These are phyloP conservation scores for Beroe forskalii DNA, from an alignment of 37 sponge, comb jelly and placozoan species.

Conservation along the genomic window DNA sequence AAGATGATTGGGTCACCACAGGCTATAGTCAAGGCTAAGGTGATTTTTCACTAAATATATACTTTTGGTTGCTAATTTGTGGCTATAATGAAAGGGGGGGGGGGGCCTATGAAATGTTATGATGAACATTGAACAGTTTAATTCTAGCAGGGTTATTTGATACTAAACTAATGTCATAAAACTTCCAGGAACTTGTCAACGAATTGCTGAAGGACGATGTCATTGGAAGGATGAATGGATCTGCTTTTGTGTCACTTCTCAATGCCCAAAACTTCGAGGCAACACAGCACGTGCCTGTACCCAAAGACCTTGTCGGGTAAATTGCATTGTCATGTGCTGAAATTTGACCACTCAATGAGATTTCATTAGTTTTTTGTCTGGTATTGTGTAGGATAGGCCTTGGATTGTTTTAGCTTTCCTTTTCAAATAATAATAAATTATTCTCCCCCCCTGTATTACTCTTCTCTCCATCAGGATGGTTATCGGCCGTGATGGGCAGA, in stretches of 20 bases:
- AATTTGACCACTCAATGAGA: too few species aligned
- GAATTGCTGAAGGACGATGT: conserved; percentile 59
- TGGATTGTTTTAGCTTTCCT: too few species aligned
- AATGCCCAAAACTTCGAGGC: conserved; percentile 30
- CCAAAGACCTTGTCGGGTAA: conserved; percentile 80
- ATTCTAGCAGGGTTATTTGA: too few species aligned
- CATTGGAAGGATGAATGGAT: conserved; percentile 58
- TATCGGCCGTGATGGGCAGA: conserved; percentile 88
- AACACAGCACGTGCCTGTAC: conserved; percentile 78
- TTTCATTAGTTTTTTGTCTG: too few species aligned
- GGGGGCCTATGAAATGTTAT: background rate
- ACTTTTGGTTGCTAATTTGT: background rate
- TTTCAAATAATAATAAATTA: too few species aligned
- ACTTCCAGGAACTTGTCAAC: conserved; percentile 28
- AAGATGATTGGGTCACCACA: conserved; percentile 71
- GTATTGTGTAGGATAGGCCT: too few species aligned
- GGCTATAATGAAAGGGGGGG: background rate
- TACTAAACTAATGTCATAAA: too few species aligned
- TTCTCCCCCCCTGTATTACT: background rate
- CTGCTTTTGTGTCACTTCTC: conserved; percentile 39
- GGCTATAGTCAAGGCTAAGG: conserved; percentile 50
- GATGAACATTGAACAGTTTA: too few species aligned
- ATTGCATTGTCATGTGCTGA: too few species aligned
- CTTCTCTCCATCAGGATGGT: conserved; percentile 68
- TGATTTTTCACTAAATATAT: too few species aligned